Conservation (phyloP, 2,888 invertebrate genomes). For the Brachyopa scutellaris region DNA sequence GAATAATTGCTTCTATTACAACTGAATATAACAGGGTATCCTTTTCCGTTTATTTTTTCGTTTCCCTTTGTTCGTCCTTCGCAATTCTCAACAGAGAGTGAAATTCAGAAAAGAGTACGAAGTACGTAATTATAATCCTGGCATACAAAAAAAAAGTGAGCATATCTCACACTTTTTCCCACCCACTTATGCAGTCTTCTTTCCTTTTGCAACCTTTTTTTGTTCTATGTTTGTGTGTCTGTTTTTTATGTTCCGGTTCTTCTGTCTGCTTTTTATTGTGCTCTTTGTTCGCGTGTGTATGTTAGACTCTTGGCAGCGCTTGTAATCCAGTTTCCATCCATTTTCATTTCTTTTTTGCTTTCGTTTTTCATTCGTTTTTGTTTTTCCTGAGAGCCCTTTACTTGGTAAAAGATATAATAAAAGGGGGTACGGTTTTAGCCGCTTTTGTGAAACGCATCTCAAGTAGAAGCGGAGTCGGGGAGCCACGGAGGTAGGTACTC, state of each 20-base stretch:
- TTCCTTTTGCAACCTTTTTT: background rate
- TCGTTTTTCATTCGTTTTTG: conserved; percentile 31
- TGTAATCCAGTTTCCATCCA: conserved; percentile 55
- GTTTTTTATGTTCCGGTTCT: conserved; percentile 31
- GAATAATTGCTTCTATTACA: conserved; percentile 59
- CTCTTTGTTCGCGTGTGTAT: conserved; percentile 37
- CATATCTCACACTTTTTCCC: conserved; percentile 1
- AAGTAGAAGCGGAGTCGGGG: conserved; percentile 10
- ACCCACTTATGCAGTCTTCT: no score
- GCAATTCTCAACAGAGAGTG: conserved; percentile 1
- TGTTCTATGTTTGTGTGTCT: conserved; percentile 5
- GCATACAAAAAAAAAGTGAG: conserved; percentile 32
- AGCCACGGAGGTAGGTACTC: conserved; percentile 23
- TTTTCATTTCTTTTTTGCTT: conserved; percentile 4
- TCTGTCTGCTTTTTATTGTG: conserved; percentile 43
- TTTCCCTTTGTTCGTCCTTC: background rate
- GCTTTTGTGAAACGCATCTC: conserved; percentile 53
- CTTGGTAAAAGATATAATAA: background rate
- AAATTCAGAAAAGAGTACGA: conserved; percentile 20
- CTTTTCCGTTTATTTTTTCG: conserved; percentile 3
- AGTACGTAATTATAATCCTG: conserved; percentile 52
- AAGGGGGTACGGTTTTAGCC: conserved; percentile 12
- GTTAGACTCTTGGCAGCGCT: conserved; percentile 50
- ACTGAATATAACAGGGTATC: conserved; percentile 39
- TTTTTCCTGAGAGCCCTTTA: conserved; percentile 14